phyloP scores from a whole-genome alignment of 2,113 vertebrate genomes.

The Leiothrix lutea region DNA sequence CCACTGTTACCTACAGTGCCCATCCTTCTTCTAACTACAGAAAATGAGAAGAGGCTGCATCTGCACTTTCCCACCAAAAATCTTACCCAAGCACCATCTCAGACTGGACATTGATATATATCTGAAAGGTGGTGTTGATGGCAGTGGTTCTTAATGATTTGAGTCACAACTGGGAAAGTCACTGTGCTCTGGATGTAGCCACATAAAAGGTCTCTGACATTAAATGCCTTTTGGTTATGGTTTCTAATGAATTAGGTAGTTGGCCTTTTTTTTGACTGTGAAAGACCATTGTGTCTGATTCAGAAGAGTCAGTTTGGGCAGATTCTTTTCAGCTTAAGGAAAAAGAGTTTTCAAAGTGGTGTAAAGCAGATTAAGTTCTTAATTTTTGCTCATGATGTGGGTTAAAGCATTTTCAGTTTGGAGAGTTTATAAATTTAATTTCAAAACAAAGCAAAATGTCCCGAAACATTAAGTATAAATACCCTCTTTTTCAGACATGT shows the following conservation, averaged over 20 bases:
- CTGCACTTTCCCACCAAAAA: not conserved
- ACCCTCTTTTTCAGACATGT: not conserved
- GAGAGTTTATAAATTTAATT: not conserved
- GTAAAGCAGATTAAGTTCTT: not conserved
- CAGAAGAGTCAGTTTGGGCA: not conserved
- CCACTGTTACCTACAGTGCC: not conserved
- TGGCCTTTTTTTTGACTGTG: not conserved
- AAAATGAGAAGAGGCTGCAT: not conserved
- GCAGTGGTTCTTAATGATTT: not conserved
- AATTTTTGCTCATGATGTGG: not conserved
- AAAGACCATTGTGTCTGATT: not conserved
- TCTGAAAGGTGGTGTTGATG: not conserved
- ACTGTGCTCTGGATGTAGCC: not conserved
- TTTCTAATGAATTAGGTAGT: not conserved
- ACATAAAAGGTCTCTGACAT: not conserved
- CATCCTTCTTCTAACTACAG: not conserved
- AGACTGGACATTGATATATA: rapidly evolving
- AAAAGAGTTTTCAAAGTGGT: not conserved
- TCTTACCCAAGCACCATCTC: not conserved
- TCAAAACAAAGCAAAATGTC: not conserved
- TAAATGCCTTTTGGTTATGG: not conserved
- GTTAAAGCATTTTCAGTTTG: not conserved
- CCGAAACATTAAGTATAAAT: not conserved
- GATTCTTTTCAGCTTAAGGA: not conserved
- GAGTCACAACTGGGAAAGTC: not conserved